Conservation (phyloP, 2,797 vertebrate genomes). For the Darevskia mixta region DNA sequence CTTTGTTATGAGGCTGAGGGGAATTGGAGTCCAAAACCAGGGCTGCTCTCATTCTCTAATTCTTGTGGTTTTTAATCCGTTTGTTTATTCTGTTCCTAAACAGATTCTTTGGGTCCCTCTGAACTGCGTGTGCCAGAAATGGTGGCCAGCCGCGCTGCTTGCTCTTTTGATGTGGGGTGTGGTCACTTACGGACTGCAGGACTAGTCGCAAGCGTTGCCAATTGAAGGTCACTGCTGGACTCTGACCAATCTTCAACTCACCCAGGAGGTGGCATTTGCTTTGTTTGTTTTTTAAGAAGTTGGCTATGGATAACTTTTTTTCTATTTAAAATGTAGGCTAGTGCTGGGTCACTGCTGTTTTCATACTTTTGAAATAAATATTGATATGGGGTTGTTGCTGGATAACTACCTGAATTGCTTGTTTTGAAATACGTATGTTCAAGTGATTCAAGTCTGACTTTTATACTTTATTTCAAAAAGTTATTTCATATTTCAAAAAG, state of each 20-base stretch:
- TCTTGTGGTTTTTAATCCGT: neutral
- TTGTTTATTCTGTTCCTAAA: neutral
- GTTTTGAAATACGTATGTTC: conserved; percentile 57
- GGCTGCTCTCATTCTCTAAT: too few species aligned
- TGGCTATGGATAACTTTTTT: conserved; percentile 73
- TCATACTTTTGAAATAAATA: conserved; percentile 69
- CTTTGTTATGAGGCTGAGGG: too few species aligned
- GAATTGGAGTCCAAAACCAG: too few species aligned
- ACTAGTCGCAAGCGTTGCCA: conserved; percentile 53
- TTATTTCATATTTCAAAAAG: too few species aligned
- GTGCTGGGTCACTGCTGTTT: conserved; percentile 87
- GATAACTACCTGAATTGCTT: conserved; percentile 82
- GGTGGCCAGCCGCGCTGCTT: conserved; percentile 80
- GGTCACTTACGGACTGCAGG: conserved; percentile 61
- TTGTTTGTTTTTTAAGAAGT: conserved; percentile 72
- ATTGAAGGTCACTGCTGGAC: conserved; percentile 80
- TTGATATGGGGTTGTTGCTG: conserved; percentile 81
- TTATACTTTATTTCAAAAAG: conserved; percentile 58
- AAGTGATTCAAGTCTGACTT: conserved; percentile 44
- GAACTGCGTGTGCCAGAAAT: conserved; percentile 65
- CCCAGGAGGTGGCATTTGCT: conserved; percentile 75
- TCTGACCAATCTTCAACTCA: conserved; percentile 69
- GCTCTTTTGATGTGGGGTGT: conserved; percentile 80
- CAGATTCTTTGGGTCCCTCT: conserved; percentile 68
- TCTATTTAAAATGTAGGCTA: conserved; percentile 80